phyloP scores from a whole-genome alignment of 2,797 vertebrate species.

The Pantherophis vulpinus region DNA sequence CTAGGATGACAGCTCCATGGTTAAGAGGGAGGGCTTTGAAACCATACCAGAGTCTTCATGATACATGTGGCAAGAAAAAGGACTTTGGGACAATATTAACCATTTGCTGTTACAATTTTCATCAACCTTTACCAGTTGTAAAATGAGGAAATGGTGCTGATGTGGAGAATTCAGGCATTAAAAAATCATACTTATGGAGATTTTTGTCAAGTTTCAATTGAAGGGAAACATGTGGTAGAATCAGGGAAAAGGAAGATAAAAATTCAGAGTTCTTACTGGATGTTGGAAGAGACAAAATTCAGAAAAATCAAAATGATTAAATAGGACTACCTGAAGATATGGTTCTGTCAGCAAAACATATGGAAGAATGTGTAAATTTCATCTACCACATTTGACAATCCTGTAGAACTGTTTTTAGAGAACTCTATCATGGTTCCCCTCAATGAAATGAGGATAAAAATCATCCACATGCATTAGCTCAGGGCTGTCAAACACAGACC shows the following conservation, averaged over 20 bases:
- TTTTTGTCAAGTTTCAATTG: background rate
- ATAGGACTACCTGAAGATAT: background rate
- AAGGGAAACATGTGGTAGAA: background rate
- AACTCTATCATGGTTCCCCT: background rate
- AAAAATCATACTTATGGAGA: background rate
- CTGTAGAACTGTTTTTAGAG: background rate
- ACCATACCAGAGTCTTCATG: background rate
- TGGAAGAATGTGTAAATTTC: background rate
- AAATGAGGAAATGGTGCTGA: background rate
- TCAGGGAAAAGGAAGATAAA: background rate
- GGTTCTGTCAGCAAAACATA: background rate
- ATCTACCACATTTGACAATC: background rate
- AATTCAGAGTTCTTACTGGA: background rate
- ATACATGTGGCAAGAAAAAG: background rate
- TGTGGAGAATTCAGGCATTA: background rate
- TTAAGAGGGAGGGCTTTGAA: background rate
- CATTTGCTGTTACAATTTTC: background rate
- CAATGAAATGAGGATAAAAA: background rate
- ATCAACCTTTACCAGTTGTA: background rate
- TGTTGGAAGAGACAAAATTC: background rate
- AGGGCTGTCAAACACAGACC: too few species aligned
- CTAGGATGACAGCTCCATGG: background rate
- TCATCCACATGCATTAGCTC: background rate
- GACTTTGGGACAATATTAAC: background rate
- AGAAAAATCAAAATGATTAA: background rate